These are phyloP conservation scores for Cryptotermes secundus DNA, from an alignment of 1,140 invertebrate genomes.

Conservation along the genomic window DNA sequence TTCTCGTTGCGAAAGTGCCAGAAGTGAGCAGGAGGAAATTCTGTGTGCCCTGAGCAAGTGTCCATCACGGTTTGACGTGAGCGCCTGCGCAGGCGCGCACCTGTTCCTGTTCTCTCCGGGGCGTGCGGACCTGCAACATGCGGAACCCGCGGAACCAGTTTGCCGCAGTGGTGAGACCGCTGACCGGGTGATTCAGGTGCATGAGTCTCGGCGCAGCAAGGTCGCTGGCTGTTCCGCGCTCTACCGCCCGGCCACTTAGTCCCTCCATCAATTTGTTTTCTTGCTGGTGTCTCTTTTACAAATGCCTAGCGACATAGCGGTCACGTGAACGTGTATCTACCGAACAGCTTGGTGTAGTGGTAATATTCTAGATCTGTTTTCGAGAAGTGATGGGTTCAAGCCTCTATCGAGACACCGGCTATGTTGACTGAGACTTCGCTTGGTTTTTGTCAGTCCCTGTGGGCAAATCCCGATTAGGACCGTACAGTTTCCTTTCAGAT, in stretches of 20 bases:
- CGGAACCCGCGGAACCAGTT: neutral
- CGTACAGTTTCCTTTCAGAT: too few species aligned
- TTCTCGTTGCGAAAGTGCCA: too few species aligned
- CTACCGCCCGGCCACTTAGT: neutral
- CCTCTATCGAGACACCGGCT: too few species aligned
- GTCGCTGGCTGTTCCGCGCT: neutral
- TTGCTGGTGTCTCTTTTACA: neutral
- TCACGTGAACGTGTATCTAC: too few species aligned
- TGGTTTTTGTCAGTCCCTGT: too few species aligned
- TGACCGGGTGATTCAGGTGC: neutral
- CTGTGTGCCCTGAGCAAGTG: neutral
- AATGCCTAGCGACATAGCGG: neutral
- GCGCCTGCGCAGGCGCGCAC: neutral
- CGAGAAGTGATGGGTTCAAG: too few species aligned
- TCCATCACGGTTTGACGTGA: neutral
- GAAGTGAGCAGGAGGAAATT: neutral
- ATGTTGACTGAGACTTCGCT: too few species aligned
- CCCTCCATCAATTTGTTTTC: neutral
- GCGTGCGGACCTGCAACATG: too few species aligned
- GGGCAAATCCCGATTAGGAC: too few species aligned
- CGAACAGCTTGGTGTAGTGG: too few species aligned
- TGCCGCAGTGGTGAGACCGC: neutral
- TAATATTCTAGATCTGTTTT: too few species aligned
- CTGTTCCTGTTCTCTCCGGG: too few species aligned
- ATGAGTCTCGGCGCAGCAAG: neutral